Evolutionary conservation across 2,888 invertebrate species (phyloP).

Genomic region (Diaphora mendica): DNA sequence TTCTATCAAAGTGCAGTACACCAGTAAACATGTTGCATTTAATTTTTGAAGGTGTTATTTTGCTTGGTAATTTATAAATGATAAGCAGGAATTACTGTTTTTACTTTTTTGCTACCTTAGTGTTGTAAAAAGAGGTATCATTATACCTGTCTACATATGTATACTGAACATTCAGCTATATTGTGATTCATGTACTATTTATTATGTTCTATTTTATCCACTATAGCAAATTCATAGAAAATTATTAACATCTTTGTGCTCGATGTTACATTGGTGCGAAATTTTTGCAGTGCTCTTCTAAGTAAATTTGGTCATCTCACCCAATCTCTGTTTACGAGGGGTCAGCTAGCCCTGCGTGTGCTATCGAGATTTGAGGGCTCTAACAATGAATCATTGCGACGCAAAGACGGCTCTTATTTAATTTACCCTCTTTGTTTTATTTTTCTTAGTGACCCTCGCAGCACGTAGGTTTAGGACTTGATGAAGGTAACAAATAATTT

Average conservation of each 20-base stretch:
- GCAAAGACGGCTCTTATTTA: constrained; percentile 73
- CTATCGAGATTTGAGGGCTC: constrained; percentile 80
- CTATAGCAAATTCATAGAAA: neutral
- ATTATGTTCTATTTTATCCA: neutral
- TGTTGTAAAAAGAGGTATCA: neutral
- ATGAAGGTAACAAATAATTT: constrained; percentile 16
- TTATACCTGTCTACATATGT: neutral
- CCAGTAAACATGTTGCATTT: too few relatives aligned
- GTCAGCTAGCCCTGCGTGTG: constrained; percentile 71
- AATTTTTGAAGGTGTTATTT: too few relatives aligned
- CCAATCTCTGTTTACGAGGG: constrained; percentile 82
- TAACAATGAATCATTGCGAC: constrained; percentile 77
- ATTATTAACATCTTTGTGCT: constrained; percentile 27
- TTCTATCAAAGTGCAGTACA: too few relatives aligned
- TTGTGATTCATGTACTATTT: neutral
- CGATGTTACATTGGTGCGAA: constrained; percentile 65
- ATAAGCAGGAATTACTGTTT: neutral
- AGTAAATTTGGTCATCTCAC: constrained; percentile 85
- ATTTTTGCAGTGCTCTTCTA: constrained; percentile 77
- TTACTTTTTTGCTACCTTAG: neutral
- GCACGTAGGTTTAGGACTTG: constrained; percentile 26
- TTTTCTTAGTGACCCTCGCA: constrained; percentile 46
- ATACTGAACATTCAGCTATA: too few relatives aligned
- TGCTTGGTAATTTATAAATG: too few relatives aligned
- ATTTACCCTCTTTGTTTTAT: constrained; percentile 67